Evolutionary conservation across 2,888 invertebrate genomes (phyloP), one percentile per base, ranked within the genome.

Genomic region (Chrysotoxum bicinctum): DNA sequence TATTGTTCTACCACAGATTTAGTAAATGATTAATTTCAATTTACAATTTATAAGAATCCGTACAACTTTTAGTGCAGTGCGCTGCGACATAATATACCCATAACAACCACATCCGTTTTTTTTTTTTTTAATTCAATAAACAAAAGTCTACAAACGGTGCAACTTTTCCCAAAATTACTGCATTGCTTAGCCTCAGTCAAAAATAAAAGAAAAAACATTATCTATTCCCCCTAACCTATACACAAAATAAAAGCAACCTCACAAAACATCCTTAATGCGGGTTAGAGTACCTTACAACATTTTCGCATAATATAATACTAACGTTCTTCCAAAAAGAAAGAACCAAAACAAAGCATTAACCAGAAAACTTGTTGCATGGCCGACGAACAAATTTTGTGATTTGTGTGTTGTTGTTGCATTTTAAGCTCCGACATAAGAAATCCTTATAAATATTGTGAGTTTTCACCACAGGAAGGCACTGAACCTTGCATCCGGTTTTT

Each of bases 401-500:
- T 80, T 60, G 56, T 60, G n/a, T 35, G 66, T 70, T 75, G 6
- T 19, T 9, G 3, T 19, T 50, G 85, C 64, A 85, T 50, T 50
- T 66, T 32, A 73, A 76, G 9, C 43, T 72, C 58, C 40, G 26
- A 72, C 73, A 79, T 19, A 81, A 68, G 64, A 81, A 85, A 81
- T 85, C 85, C 85, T 85, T 85, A 76, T 72, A 79, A 84, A 80
- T 52, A 54, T 48, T 66, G 37, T 78, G 62, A 69, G 62, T 62
- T 74, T 66, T 69, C 21, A 45, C 73, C 76, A 30, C 73, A 77
- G 81, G 62, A 85, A 85, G 85, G 81, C 85, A 85, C 81, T 85
- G 85, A 85, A 85, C 85, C 85, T 81, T 85, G 85, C 85, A 85
- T 85, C 85, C 85, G 85, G 85, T 85, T 85, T 81, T 85, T 85